Conservation (phyloP, 2,797 vertebrate species). For the Alcedo atthis region DNA sequence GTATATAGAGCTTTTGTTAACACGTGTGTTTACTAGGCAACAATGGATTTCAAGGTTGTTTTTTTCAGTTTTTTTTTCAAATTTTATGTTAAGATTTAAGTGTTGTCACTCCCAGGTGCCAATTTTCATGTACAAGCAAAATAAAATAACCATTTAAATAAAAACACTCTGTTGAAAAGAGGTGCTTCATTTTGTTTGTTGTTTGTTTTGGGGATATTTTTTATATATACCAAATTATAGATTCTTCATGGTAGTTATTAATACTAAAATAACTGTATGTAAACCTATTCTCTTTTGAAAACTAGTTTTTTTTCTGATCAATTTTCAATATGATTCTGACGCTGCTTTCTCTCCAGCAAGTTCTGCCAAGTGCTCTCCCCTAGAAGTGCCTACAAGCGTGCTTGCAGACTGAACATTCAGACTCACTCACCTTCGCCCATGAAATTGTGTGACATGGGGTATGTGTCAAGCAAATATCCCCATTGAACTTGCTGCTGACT, state of each 20-base stretch:
- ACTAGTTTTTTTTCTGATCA: fast-evolving
- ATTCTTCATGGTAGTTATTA: not conserved
- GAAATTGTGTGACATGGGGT: fast-evolving
- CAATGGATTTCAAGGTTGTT: not conserved
- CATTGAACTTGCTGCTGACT: too few species aligned
- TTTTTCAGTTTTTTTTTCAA: not conserved
- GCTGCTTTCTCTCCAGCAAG: not conserved
- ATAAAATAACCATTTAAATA: not conserved
- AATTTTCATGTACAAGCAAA: not conserved
- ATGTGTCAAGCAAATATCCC: fast-evolving
- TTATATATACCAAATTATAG: not conserved
- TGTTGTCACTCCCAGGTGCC: not conserved
- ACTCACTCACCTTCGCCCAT: not conserved
- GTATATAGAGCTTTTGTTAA: not conserved
- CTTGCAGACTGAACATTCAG: fast-evolving
- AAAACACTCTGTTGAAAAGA: not conserved
- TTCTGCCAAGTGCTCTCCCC: fast-evolving
- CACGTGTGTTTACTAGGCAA: not conserved
- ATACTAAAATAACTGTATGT: not conserved
- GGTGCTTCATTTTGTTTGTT: fast-evolving
- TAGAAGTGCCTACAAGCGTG: fast-evolving
- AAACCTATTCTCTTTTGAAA: fast-evolving
- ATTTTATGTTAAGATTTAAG: not conserved
- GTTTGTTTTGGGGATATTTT: too few species aligned
- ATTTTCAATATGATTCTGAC: fast-evolving